Percentiles rank a stretch among this genome's conserved stretches.
Evolutionary conservation across 2,797 vertebrate species (phyloP).

Genomic region (Threskiornis aethiopicus): DNA sequence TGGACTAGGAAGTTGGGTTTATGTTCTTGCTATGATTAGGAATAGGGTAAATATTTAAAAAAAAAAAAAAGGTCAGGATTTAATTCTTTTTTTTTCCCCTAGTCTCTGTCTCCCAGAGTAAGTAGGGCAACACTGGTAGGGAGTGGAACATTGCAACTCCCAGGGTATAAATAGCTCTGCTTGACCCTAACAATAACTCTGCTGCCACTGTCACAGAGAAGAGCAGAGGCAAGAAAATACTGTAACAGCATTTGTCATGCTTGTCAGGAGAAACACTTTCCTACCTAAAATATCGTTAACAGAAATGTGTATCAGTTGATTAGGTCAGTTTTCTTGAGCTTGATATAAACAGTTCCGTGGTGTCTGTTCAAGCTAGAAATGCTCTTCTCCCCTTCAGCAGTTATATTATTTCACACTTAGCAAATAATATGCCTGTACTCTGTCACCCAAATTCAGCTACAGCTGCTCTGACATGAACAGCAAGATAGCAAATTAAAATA

Average conservation of each 20-base stretch:
- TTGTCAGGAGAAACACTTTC: slow-evolving; percentile 31
- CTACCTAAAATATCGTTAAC: slow-evolving; percentile 18
- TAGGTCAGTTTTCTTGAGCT: slow-evolving; percentile 39
- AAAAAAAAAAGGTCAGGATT: neutral
- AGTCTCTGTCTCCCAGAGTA: neutral
- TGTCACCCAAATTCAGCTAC: slow-evolving; percentile 17
- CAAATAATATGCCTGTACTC: neutral
- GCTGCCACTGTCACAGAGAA: neutral
- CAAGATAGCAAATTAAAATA: slow-evolving; percentile 49
- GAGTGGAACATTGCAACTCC: neutral
- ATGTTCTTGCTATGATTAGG: neutral
- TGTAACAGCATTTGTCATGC: slow-evolving; percentile 38
- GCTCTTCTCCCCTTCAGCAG: neutral
- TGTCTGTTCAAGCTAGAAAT: slow-evolving; percentile 5
- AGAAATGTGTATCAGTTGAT: slow-evolving; percentile 42
- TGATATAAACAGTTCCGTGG: neutral
- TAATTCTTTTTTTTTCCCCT: neutral
- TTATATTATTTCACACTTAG: slow-evolving; percentile 46
- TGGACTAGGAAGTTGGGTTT: neutral
- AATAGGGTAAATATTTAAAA: neutral
- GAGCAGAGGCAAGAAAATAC: slow-evolving; percentile 22
- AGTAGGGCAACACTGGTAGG: neutral
- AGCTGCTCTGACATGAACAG: neutral
- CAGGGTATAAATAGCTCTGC: slow-evolving; percentile 24
- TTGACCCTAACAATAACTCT: slow-evolving; percentile 17